Conservation (phyloP, 2,113 vertebrate genomes). For the Chroicocephalus ridibundus region DNA sequence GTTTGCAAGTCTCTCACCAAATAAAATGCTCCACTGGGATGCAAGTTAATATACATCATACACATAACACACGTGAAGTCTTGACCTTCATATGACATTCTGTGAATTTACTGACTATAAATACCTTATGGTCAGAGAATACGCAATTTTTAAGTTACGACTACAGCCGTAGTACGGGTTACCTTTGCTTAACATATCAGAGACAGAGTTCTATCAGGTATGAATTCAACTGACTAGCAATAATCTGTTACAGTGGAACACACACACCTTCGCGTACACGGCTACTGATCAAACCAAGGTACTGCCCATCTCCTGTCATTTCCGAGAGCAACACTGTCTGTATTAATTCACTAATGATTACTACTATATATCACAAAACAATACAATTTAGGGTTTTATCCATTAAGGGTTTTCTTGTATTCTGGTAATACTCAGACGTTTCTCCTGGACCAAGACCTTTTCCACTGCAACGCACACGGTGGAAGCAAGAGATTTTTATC, state of each 20-base stretch:
- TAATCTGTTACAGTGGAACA: neutral
- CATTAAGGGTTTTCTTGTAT: neutral
- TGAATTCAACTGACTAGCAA: neutral
- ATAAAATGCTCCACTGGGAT: neutral
- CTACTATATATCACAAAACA: neutral
- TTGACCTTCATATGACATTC: neutral
- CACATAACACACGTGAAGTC: neutral
- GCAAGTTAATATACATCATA: neutral
- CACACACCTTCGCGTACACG: accelerated
- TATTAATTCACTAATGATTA: neutral
- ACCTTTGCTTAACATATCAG: neutral
- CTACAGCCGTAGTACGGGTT: neutral
- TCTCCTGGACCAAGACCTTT: neutral
- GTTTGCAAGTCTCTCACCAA: neutral
- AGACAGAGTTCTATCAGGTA: neutral
- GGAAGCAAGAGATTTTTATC: neutral
- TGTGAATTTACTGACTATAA: neutral
- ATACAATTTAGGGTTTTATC: too few species aligned
- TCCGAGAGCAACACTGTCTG: neutral
- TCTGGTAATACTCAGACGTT: neutral
- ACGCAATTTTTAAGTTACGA: neutral
- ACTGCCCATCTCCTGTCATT: neutral
- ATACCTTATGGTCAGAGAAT: neutral
- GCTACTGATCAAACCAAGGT: neutral
- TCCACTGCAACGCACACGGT: neutral